A percentile compares a stretch with the other conserved stretches of the same genome.
Conservation (phyloP, 1,140 invertebrate genomes). For the Pemphigus obesinymphae region DNA sequence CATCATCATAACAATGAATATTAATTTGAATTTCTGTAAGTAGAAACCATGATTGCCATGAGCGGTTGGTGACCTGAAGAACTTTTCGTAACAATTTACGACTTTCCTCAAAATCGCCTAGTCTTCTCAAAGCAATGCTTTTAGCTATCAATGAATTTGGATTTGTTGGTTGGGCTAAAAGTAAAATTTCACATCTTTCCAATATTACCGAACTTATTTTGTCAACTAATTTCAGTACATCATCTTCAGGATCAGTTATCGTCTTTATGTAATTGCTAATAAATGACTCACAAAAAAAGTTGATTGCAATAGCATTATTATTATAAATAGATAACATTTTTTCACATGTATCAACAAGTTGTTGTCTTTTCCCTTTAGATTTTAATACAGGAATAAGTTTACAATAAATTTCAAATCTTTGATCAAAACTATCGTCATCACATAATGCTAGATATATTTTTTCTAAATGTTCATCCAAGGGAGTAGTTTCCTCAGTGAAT, state of each 20-base stretch:
- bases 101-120: background rate
- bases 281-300: constrained; percentile 22
- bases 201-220: constrained; percentile 1
- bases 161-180: constrained; percentile 16
- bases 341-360: background rate
- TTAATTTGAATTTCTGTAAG: constrained; percentile 12
- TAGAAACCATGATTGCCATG: constrained; percentile 30
- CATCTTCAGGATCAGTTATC: background rate
- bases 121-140: constrained; percentile 14
- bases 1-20: constrained; percentile 11
- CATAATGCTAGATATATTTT: constrained; percentile 9
- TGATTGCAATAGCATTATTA: background rate
- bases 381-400: constrained; percentile 28
- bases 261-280: constrained; percentile 28
- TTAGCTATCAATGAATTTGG: constrained; percentile 30
- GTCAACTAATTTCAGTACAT: background rate
- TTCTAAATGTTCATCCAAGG: constrained; percentile 22
- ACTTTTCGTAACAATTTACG: constrained; percentile 27
- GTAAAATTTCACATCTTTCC: constrained; percentile 9
- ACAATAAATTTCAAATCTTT: constrained; percentile 26
- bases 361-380: constrained; percentile 19
- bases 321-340: constrained; percentile 18
- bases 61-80: background rate
- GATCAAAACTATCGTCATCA: constrained; percentile 7
- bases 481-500: constrained; percentile 1